A percentile compares a stretch with the other conserved stretches of the same genome.
Conservation (phyloP, 2,888 invertebrate species). For the Caenorhabditis parvicauda region DNA sequence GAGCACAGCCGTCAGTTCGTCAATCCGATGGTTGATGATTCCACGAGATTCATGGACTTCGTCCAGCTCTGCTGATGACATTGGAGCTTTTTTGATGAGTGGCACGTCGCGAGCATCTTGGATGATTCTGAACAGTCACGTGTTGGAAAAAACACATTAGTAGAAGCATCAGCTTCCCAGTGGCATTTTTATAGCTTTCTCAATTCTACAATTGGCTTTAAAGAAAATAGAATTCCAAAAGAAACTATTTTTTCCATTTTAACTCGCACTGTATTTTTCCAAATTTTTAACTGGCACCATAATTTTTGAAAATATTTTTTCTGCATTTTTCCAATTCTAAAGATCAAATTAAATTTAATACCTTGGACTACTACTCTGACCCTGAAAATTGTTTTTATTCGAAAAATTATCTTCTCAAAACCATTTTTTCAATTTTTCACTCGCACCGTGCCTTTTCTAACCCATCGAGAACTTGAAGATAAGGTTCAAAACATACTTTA, state of each 20-base stretch:
- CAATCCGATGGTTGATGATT: conserved; percentile 20
- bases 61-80: conserved; percentile 12
- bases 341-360: too few relatives aligned
- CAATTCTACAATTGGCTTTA: too few relatives aligned
- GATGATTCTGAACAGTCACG: conserved; percentile 34
- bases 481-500: conserved; percentile 33
- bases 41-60: conserved; percentile 22
- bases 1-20: conserved; percentile 20
- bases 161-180: too few relatives aligned
- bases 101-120: conserved; percentile 42
- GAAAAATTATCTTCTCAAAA: not conserved
- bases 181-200: not conserved
- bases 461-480: not conserved
- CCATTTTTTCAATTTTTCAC: not conserved
- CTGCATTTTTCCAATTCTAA: too few relatives aligned
- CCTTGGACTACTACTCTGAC: too few relatives aligned
- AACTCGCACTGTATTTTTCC: too few relatives aligned
- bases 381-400: too few relatives aligned
- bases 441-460: conserved; percentile 1
- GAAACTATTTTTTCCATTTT: too few relatives aligned
- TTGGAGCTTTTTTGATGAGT: conserved; percentile 32
- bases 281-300: too few relatives aligned
- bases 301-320: too few relatives aligned
- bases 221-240: too few relatives aligned
- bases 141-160: not conserved